phyloP scores from a whole-genome alignment of 2,888 invertebrate species.

The Fabriciana adippe region DNA sequence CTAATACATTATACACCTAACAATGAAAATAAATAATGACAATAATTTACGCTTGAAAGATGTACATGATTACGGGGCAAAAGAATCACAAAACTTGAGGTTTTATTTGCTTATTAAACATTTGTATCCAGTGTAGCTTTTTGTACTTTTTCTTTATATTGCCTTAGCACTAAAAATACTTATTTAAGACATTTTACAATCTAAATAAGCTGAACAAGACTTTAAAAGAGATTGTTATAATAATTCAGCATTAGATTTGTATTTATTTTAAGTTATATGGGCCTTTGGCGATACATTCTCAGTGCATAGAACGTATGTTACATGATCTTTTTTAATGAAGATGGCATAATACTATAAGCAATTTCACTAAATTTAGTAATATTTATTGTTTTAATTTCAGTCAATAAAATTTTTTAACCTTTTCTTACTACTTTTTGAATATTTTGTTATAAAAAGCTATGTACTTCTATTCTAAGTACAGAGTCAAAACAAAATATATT shows the following conservation, averaged over 20 bases:
- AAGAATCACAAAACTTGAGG: neutral
- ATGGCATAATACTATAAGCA: slow-evolving; percentile 38
- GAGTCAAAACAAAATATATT: slow-evolving; percentile 11
- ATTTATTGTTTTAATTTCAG: slow-evolving; percentile 8
- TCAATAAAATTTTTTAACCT: neutral
- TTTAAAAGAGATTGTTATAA: neutral
- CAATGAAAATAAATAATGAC: slow-evolving; percentile 42
- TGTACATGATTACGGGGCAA: slow-evolving; percentile 7
- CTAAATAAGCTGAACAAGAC: neutral
- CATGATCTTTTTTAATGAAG: slow-evolving; percentile 17
- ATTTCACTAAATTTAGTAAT: slow-evolving; percentile 30
- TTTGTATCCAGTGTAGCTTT: neutral
- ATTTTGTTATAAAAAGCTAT: slow-evolving; percentile 3
- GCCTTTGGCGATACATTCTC: neutral
- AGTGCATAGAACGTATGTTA: slow-evolving; percentile 25
- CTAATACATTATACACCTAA: slow-evolving; percentile 34
- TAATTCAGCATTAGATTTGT: slow-evolving; percentile 5
- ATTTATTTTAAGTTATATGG: neutral
- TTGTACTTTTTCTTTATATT: neutral
- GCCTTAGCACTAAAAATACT: neutral
- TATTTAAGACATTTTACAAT: neutral
- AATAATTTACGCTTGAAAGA: slow-evolving; percentile 33
- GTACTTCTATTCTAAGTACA: slow-evolving; percentile 16
- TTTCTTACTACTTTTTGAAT: neutral
- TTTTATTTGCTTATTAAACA: neutral